These are phyloP conservation scores for Dasypolia templi DNA, from an alignment of 2,888 invertebrate genomes.

Conservation along the genomic window DNA sequence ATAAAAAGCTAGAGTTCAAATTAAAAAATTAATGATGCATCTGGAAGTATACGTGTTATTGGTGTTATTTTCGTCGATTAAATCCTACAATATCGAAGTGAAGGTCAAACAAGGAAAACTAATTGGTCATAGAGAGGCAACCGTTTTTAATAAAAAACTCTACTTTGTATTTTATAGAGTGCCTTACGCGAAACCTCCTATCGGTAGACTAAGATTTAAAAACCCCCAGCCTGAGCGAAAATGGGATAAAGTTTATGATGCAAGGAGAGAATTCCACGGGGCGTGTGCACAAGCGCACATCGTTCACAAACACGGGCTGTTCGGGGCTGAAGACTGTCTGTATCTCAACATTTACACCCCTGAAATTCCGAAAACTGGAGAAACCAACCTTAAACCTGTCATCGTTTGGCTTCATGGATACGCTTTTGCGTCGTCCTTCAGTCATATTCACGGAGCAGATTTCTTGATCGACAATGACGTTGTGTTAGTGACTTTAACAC, in stretches of 20 bases:
- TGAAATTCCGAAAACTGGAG: conserved; percentile 73
- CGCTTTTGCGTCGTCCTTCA: conserved; percentile 84
- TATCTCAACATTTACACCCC: conserved; percentile 93
- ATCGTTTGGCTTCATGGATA: conserved; percentile 87
- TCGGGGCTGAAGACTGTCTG: conserved; percentile 91
- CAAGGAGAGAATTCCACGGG: conserved; percentile 86
- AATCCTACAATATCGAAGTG: conserved; percentile 73
- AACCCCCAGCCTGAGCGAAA: conserved; percentile 77
- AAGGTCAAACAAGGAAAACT: conserved; percentile 79
- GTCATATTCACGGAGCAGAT: conserved; percentile 85
- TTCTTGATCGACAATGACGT: conserved; percentile 85
- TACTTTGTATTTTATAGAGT: conserved; percentile 85
- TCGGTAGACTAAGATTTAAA: conserved; percentile 81
- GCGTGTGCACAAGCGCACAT: conserved; percentile 92
- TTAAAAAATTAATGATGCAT: conserved; percentile 64
- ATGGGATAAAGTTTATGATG: conserved; percentile 90
- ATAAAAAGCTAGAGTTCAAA: background rate
- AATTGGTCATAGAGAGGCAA: conserved; percentile 74
- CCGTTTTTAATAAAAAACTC: conserved; percentile 75
- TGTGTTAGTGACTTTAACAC: conserved; percentile 80
- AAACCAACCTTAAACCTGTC: conserved; percentile 73
- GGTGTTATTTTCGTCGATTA: conserved; percentile 55
- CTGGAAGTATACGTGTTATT: conserved; percentile 64
- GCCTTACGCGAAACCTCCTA: conserved; percentile 83
- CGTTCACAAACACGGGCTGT: conserved; percentile 78